These are phyloP conservation scores for Chrysolina oricalcia DNA, from an alignment of 2,888 invertebrate genomes.

Conservation along the genomic window DNA sequence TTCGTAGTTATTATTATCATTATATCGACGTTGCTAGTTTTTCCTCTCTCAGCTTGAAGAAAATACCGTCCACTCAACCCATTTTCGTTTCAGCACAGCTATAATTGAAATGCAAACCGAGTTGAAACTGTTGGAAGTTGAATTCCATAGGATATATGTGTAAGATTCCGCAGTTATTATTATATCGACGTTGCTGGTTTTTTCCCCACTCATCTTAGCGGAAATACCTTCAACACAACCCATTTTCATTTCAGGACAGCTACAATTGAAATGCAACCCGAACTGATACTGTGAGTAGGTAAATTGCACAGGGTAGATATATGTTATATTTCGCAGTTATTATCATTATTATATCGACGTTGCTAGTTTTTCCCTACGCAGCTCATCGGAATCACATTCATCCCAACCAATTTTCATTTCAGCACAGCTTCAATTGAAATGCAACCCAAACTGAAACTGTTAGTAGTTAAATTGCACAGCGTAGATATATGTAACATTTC, in stretches of 20 bases:
- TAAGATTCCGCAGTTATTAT: too few relatives aligned
- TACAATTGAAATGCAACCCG: slow-evolving; percentile 33
- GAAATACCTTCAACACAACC: background rate
- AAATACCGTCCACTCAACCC: background rate
- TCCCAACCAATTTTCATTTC: slow-evolving; percentile 9
- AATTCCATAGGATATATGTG: slow-evolving; percentile 54
- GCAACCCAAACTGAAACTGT: slow-evolving; percentile 37
- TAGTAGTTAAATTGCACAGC: slow-evolving; percentile 52
- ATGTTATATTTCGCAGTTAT: too few relatives aligned
- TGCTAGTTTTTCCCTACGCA: background rate
- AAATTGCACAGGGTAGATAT: slow-evolving; percentile 53
- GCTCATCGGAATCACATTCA: background rate
- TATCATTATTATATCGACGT: too few relatives aligned
- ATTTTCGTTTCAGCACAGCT: slow-evolving; percentile 19
- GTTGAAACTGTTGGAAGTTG: slow-evolving; percentile 46
- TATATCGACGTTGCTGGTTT: background rate
- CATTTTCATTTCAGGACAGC: slow-evolving; percentile 14
- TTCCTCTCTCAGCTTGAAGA: background rate
- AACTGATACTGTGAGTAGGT: slow-evolving; percentile 44
- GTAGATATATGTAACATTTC: slow-evolving; percentile 28
- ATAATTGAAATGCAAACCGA: slow-evolving; percentile 33
- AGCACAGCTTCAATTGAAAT: slow-evolving; percentile 28
- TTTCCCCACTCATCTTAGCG: background rate
- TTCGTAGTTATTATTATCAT: too few relatives aligned
- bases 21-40: background rate